Evolutionary conservation across 2,113 vertebrate genomes (phyloP).

Genomic region (Mesoclemmys tuberculata): DNA sequence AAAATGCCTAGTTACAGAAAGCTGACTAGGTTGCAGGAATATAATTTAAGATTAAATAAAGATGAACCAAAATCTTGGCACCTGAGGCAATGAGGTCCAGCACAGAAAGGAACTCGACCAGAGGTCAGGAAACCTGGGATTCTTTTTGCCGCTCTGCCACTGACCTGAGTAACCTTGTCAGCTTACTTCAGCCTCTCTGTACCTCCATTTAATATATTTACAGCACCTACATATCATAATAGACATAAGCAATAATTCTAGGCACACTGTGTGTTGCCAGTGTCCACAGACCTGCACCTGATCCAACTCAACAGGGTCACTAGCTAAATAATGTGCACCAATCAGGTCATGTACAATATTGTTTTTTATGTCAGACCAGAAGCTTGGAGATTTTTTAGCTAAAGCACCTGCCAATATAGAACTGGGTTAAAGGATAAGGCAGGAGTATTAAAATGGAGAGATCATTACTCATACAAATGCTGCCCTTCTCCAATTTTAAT

Average conservation of each 20-base stretch:
- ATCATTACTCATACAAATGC: conserved; percentile 67
- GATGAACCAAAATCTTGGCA: not conserved
- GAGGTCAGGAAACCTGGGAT: not conserved
- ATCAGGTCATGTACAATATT: not conserved
- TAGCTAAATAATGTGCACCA: not conserved
- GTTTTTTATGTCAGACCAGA: not conserved
- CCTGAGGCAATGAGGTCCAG: not conserved
- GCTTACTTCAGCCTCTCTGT: too few relatives aligned
- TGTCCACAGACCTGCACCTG: not conserved
- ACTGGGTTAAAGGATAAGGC: conserved; percentile 34
- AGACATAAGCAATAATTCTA: too few relatives aligned
- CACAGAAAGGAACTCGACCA: not conserved
- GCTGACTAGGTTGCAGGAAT: not conserved
- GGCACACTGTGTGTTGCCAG: not conserved
- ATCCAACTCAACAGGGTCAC: not conserved
- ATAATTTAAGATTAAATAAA: not conserved
- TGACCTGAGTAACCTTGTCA: too few relatives aligned
- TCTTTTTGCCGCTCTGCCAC: too few relatives aligned
- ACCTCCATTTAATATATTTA: too few relatives aligned
- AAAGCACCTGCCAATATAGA: conserved; percentile 21
- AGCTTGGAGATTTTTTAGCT: not conserved
- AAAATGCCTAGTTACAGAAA: not conserved
- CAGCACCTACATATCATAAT: too few relatives aligned
- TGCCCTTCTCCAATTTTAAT: conserved; percentile 54
- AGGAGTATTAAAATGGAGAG: conserved; percentile 48